Conservation (phyloP, 2,888 invertebrate genomes). For the Drosophila heteroneura region DNA sequence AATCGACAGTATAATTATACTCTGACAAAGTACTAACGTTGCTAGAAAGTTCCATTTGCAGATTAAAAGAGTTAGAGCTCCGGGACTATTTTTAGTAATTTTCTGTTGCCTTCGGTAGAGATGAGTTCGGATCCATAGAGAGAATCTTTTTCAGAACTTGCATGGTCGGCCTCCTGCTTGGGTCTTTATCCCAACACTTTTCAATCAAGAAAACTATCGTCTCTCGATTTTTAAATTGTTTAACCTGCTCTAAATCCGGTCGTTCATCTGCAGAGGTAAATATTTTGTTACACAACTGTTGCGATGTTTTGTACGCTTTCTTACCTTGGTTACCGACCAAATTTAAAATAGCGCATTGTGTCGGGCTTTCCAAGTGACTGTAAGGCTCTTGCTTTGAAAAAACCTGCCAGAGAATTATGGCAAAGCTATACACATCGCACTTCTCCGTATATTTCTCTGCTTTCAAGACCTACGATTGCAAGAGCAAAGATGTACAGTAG, state of each 20-base stretch:
- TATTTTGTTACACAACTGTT: background rate
- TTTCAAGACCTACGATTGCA: fast-evolving
- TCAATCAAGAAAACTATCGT: background rate
- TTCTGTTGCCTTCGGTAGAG: no score
- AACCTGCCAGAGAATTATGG: conserved; percentile 3
- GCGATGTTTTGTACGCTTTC: background rate
- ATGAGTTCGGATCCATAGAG: no score
- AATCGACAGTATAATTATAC: no score
- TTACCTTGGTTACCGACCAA: fast-evolving
- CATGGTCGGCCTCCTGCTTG: background rate
- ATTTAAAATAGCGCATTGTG: fast-evolving
- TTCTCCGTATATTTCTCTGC: fast-evolving
- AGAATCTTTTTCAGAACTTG: no score
- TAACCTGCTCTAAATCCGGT: background rate
- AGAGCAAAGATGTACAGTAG: background rate
- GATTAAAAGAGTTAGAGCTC: no score
- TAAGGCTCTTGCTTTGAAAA: background rate
- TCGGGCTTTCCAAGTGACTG: no score
- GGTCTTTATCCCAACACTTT: background rate
- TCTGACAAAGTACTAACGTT: background rate
- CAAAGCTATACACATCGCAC: conserved; percentile 9
- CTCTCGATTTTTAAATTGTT: fast-evolving
- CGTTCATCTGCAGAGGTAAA: background rate
- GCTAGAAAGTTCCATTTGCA: background rate
- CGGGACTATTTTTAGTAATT: no score